These are phyloP conservation scores for Ostrea denselamellosa DNA, from an alignment of 1,140 invertebrate genomes.

Conservation along the genomic window DNA sequence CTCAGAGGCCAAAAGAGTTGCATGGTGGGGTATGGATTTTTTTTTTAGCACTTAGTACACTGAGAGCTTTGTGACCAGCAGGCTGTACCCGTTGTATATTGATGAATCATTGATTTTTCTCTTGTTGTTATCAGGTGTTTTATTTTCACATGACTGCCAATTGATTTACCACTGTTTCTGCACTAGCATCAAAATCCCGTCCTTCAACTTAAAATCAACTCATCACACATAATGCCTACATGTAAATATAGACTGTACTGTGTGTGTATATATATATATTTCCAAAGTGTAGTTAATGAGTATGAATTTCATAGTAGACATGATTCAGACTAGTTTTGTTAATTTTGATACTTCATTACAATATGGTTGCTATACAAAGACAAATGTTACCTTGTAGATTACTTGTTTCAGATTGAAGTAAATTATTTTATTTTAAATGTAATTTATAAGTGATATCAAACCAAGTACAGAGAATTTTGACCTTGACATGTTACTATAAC, in stretches of 20 bases:
- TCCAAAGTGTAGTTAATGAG: no score
- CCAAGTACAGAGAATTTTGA: no score
- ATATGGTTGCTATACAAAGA: no score
- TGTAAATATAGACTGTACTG: not conserved
- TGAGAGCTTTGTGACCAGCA: slow-evolving; percentile 11
- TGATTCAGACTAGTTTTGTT: no score
- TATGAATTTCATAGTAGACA: no score
- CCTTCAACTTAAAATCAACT: not conserved
- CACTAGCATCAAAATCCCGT: not conserved
- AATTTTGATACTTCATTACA: no score
- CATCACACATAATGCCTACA: not conserved
- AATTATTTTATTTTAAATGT: no score
- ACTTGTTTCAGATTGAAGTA: no score
- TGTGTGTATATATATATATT: no score
- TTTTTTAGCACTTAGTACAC: slow-evolving; percentile 7
- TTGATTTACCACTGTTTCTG: slow-evolving; percentile 17
- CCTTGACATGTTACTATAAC: no score
- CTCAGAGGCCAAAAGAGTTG: not conserved
- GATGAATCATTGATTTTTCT: slow-evolving; percentile 21
- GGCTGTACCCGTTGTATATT: not conserved
- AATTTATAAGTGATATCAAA: no score
- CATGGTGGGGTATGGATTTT: slow-evolving; percentile 29
- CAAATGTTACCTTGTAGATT: no score
- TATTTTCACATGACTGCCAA: slow-evolving; percentile 29
- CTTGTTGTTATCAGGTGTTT: slow-evolving; percentile 34